phyloP scores from a whole-genome alignment of 37 sponge, comb jelly and placozoan genomes.

The Geodia barretti region DNA sequence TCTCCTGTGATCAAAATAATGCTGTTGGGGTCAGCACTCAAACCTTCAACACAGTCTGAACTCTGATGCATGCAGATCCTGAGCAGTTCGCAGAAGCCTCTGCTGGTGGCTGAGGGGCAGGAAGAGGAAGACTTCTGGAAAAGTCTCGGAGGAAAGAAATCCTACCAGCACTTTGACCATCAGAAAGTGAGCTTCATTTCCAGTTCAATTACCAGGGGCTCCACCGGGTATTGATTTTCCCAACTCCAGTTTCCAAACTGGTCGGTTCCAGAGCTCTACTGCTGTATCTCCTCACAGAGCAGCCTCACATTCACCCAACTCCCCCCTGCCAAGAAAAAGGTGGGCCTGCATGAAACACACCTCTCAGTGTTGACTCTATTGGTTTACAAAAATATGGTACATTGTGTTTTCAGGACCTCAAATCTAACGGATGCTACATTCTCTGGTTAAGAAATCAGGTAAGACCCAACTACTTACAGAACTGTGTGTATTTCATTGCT shows the following conservation, averaged over 20 bases:
- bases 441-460: constrained; percentile 33
- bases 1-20: too few relatives aligned
- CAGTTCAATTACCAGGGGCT: too few relatives aligned
- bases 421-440: constrained; percentile 9
- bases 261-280: constrained; percentile 5
- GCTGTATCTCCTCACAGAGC: not conserved
- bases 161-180: constrained; percentile 23
- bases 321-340: constrained; percentile 8
- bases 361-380: not conserved
- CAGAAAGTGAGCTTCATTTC: too few relatives aligned
- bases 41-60: too few relatives aligned
- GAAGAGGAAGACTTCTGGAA: constrained; percentile 69
- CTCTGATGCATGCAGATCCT: not conserved
- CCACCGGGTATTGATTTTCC: too few relatives aligned
- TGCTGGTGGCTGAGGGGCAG: constrained; percentile 45
- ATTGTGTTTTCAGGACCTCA: constrained; percentile 23
- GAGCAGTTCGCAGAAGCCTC: not conserved
- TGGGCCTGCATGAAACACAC: not conserved
- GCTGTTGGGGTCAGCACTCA: too few relatives aligned
- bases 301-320: not conserved
- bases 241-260: not conserved
- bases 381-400: too few relatives aligned
- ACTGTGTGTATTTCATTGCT: not conserved
- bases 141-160: constrained; percentile 38
- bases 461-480: not conserved